phyloP scores from a whole-genome alignment of 1,140 invertebrate species.

The Episyrphus balteatus region DNA sequence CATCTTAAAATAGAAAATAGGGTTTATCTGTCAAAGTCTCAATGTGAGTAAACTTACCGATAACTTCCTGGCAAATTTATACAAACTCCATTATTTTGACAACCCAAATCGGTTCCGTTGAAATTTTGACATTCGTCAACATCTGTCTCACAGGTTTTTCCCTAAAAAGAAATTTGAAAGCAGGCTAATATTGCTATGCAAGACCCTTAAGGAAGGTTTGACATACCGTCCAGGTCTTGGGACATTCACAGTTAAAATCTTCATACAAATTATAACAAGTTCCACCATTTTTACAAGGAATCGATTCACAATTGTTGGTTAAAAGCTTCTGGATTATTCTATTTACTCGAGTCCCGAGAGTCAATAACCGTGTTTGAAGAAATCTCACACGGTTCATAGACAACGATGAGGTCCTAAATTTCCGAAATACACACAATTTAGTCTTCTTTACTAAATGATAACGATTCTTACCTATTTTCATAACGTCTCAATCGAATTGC shows the following conservation, averaged over 20 bases:
- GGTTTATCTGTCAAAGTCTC: background rate
- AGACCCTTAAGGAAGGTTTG: background rate
- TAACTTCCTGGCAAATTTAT: conserved; percentile 68
- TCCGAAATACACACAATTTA: too few relatives aligned
- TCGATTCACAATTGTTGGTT: conserved; percentile 47
- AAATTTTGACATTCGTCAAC: conserved; percentile 76
- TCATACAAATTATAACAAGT: conserved; percentile 65
- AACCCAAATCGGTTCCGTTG: conserved; percentile 72
- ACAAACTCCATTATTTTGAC: conserved; percentile 84
- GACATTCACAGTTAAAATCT: conserved; percentile 63
- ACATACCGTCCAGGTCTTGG: conserved; percentile 62
- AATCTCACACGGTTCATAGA: conserved; percentile 2
- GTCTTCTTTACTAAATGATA: too few relatives aligned
- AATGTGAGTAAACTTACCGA: conserved; percentile 42
- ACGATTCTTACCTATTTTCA: too few relatives aligned
- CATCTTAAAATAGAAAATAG: conserved; percentile 46
- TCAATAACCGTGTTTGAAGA: conserved; percentile 10
- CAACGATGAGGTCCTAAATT: conserved; percentile 8
- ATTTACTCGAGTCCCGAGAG: conserved; percentile 7
- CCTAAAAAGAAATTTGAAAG: conserved; percentile 39
- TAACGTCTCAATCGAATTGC: conserved; percentile 5
- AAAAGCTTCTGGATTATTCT: conserved; percentile 8
- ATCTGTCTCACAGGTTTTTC: conserved; percentile 60
- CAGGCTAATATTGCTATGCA: conserved; percentile 10
- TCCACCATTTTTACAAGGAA: conserved; percentile 75